Evolutionary conservation across 2,888 invertebrate genomes (phyloP), one percentile per base, ranked within the genome.

Genomic region (Spodoptera picta): DNA sequence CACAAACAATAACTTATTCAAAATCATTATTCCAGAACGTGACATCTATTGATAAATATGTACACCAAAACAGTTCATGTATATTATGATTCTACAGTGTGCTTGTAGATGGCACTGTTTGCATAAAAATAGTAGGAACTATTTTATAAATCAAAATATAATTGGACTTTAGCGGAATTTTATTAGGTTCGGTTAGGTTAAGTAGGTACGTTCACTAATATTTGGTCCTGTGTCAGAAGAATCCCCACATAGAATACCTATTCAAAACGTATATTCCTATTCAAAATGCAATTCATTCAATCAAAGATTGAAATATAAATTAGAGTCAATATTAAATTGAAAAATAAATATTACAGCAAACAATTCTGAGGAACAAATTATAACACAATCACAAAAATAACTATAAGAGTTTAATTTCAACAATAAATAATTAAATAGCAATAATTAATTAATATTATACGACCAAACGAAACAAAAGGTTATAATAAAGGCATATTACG

Each of bases 31-130:
- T 0, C 0, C 0, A 0, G 0, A 7, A 4, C 23, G n/a, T 2
- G 72, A 52, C 73, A 73, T 73, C 72, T 73, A 31, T 27, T 23
- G 48, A 4, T 0, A 9, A 47, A 7, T 4, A 3, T 3, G 0
- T 5, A 23, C 7, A 54, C 10, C 1, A 36, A 12, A 12, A 14
- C 36, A 24, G 5, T 9, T 36, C 0, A 9, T 6, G 9, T 6
- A 36, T 36, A 1, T 36, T 36, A 1, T 36, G 9, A 36, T 58
- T 7, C 47, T 3, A 0, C 1, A 48, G 43, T 4, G 5, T 0
- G 1, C 7, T 14, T 48, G 23, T 42, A 70, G 73, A 67, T 70
- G 51, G 47, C 47, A 23, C 47, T 53, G 6, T 31, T 44, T 1
- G 5, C 5, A 1, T 36, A 2, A 36, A 27, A 36, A 9, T 7